Conservation (phyloP, 2,888 invertebrate species). For the Synanthedon andrenaeformis region DNA sequence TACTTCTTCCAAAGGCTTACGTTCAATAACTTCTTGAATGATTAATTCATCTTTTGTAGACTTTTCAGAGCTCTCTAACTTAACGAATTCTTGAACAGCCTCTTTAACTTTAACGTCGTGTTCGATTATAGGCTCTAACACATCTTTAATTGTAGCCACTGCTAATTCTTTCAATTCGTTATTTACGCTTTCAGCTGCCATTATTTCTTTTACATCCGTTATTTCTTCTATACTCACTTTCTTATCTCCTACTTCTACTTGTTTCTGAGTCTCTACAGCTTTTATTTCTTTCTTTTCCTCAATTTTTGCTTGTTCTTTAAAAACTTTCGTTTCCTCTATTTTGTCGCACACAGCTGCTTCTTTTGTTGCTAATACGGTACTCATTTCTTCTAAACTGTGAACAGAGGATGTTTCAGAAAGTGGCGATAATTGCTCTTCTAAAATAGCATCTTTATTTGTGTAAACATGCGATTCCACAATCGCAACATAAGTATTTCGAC, state of each 20-base stretch:
- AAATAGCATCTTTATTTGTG: conserved; percentile 50
- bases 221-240: conserved; percentile 4
- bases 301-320: background rate
- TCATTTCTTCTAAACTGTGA: conserved; percentile 25
- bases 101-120: conserved; percentile 4
- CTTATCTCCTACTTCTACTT: background rate
- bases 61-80: background rate
- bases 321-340: background rate
- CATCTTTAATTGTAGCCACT: conserved; percentile 10
- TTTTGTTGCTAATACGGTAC: conserved; percentile 15
- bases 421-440: conserved; percentile 29
- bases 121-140: conserved; percentile 9
- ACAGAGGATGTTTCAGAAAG: conserved; percentile 32
- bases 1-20: background rate
- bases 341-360: conserved; percentile 6
- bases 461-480: conserved; percentile 58
- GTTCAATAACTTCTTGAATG: conserved; percentile 1
- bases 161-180: conserved; percentile 1
- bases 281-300: background rate
- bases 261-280: background rate
- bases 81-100: conserved; percentile 6
- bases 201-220: conserved; percentile 7
- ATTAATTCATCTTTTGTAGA: background rate
- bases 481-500: conserved; percentile 45
- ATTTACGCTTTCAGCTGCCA: conserved; percentile 4